Conservation (phyloP, 2,113 vertebrate genomes). For the Burhinus bistriatus region DNA sequence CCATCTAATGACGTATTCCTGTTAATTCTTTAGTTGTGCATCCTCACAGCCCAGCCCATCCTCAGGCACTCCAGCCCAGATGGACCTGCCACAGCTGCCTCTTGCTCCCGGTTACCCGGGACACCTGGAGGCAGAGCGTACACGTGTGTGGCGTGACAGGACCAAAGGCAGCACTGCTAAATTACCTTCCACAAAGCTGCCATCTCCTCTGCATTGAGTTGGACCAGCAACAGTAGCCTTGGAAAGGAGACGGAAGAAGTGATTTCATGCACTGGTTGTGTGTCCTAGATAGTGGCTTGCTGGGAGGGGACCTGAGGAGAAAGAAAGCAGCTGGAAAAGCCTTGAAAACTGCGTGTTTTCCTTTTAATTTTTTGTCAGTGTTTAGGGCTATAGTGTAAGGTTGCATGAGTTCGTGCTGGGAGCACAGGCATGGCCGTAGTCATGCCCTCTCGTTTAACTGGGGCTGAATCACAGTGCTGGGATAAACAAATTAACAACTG, state of each 20-base stretch:
- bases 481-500: not conserved
- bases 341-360: not conserved
- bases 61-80: not conserved
- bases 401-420: not conserved
- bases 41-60: not conserved
- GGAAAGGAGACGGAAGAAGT: not conserved
- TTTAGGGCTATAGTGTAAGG: not conserved
- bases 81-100: slow-evolving; percentile 32
- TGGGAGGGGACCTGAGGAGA: not conserved
- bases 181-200: not conserved
- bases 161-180: not conserved
- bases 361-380: not conserved
- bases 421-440: not conserved
- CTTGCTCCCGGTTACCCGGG: not conserved
- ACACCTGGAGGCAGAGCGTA: not conserved
- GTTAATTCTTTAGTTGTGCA: not conserved
- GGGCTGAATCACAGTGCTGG: not conserved
- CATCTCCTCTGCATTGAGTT: not conserved
- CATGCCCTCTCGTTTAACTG: fast-evolving
- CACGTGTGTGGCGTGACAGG: not conserved
- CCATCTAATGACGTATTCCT: not conserved
- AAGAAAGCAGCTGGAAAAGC: not conserved
- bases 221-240: not conserved
- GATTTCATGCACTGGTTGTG: not conserved
- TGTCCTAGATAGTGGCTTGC: not conserved